These are phyloP conservation scores for Anoplius nigerrimus DNA, from an alignment of 2,888 invertebrate species.

Conservation along the genomic window DNA sequence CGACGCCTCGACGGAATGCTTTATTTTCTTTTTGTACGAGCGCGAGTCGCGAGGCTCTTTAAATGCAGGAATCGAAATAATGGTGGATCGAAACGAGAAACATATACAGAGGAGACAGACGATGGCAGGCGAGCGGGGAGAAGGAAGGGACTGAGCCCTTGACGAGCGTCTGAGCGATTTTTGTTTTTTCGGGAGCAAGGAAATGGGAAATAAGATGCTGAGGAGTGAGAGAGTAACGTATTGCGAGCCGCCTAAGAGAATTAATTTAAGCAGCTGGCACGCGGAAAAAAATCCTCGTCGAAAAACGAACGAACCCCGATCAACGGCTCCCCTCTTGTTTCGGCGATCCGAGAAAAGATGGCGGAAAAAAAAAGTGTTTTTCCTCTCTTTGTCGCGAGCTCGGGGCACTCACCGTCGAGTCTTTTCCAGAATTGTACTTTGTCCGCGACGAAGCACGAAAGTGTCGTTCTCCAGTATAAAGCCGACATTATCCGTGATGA, in stretches of 20 bases:
- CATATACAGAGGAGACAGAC: background rate
- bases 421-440: too few relatives aligned
- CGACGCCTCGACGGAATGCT: slow-evolving; percentile 29
- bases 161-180: slow-evolving; percentile 10
- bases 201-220: background rate
- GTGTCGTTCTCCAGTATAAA: too few relatives aligned
- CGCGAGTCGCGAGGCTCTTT: background rate
- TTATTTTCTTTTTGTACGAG: background rate
- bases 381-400: too few relatives aligned
- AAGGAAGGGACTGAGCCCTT: background rate
- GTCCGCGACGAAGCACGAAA: too few relatives aligned
- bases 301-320: too few relatives aligned
- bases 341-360: too few relatives aligned
- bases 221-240: slow-evolving; percentile 20
- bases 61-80: background rate
- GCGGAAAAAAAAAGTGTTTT: too few relatives aligned
- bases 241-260: slow-evolving; percentile 46
- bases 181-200: too few relatives aligned
- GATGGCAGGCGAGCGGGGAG: background rate
- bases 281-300: slow-evolving; percentile 10
- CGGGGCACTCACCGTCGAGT: too few relatives aligned
- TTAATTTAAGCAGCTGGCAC: slow-evolving; percentile 45
- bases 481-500: slow-evolving; percentile 25
- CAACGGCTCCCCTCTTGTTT: slow-evolving; percentile 4
- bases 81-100: background rate